Conservation (phyloP, 2,888 invertebrate genomes). For the Aplocera efformata region DNA sequence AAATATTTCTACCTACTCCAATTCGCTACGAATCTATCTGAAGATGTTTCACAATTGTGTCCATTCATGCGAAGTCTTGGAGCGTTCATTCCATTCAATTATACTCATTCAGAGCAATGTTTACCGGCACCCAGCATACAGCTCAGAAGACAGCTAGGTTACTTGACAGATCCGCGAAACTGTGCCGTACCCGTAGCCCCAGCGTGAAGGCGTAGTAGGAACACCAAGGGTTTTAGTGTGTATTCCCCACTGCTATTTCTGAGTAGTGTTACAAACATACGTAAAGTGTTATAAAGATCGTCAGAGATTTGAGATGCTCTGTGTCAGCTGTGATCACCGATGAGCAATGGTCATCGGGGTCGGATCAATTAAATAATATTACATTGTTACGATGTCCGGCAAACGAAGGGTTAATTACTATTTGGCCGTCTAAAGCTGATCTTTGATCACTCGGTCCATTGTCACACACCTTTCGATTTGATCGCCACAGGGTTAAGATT, state of each 20-base stretch:
- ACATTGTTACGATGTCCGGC: conserved; percentile 63
- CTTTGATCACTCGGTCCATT: conserved; percentile 62
- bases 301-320: conserved; percentile 25
- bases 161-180: not conserved
- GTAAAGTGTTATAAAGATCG: not conserved
- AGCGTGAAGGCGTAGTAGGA: no score
- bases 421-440: conserved; percentile 66
- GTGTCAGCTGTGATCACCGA: conserved; percentile 28
- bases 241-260: no score
- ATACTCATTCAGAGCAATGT: conserved; percentile 42
- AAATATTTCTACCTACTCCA: not conserved
- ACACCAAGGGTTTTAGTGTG: no score
- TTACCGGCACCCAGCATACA: conserved; percentile 32
- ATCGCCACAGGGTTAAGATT: conserved; percentile 33
- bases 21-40: conserved; percentile 1
- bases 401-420: conserved; percentile 69
- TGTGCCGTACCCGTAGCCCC: not conserved
- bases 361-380: conserved; percentile 76
- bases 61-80: conserved; percentile 20
- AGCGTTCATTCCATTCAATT: conserved; percentile 49
- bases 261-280: no score
- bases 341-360: conserved; percentile 48
- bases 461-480: conserved; percentile 69
- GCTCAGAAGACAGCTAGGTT: conserved; percentile 14
- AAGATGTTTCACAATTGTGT: conserved; percentile 18